Conservation (phyloP, 2,113 vertebrate genomes). For the Choloepus hoffmanni region DNA sequence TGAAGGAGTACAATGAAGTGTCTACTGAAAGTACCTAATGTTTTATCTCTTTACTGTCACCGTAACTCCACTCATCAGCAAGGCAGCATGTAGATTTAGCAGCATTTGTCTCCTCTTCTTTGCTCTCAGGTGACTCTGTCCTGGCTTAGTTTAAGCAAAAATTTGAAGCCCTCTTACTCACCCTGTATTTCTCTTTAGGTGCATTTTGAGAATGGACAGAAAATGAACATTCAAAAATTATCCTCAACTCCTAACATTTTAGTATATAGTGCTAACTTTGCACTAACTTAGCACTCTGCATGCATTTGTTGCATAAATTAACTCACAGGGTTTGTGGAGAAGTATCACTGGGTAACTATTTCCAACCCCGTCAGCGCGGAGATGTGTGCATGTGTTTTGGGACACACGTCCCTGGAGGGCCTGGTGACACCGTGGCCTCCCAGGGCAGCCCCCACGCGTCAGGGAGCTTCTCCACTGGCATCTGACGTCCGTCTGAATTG, state of each 20-base stretch:
- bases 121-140: background rate
- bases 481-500: background rate
- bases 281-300: background rate
- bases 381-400: background rate
- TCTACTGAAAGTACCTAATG: background rate
- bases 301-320: background rate
- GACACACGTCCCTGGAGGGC: background rate
- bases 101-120: background rate
- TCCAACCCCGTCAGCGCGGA: background rate
- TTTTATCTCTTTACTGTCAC: background rate
- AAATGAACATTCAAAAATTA: background rate
- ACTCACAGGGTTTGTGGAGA: background rate
- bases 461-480: background rate
- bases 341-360: background rate
- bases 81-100: background rate
- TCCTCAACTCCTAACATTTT: background rate
- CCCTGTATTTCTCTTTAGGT: background rate
- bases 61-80: background rate
- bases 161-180: background rate
- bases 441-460: background rate
- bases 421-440: background rate
- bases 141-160: background rate
- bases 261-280: background rate
- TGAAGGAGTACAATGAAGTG: background rate
- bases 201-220: background rate